Percentiles rank a stretch among this genome's conserved stretches.
These are phyloP conservation scores for Saimiri boliviensis DNA, from an alignment of 2,113 vertebrate genomes.

Conservation along the genomic window DNA sequence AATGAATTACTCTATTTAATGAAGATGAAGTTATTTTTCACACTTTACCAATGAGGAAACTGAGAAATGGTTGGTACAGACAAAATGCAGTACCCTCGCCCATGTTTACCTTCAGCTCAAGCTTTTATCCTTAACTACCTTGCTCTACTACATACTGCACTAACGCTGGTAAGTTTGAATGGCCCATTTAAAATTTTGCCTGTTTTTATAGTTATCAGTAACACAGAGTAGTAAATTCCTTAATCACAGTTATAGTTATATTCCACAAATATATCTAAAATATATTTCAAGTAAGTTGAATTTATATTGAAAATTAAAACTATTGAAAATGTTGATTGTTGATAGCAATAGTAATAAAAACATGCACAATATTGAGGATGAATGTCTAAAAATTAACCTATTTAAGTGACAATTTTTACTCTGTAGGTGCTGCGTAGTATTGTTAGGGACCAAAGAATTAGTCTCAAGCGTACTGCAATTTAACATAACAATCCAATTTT, in stretches of 20 bases:
- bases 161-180: not conserved
- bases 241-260: not conserved
- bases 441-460: not conserved
- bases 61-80: not conserved
- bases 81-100: not conserved
- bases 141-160: not conserved
- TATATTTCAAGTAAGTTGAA: not conserved
- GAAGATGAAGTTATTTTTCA: not conserved
- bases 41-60: not conserved
- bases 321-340: not conserved
- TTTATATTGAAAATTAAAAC: not conserved
- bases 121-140: not conserved
- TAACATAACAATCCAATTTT: not conserved
- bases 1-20: constrained; percentile 1
- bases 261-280: not conserved
- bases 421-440: not conserved
- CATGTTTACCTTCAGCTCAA: not conserved
- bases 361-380: not conserved
- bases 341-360: not conserved
- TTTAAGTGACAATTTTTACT: not conserved
- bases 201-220: not conserved
- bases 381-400: not conserved
- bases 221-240: not conserved
- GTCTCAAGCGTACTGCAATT: not conserved
- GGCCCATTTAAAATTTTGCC: not conserved